Conservation (phyloP, 2,888 invertebrate genomes). For the Plutella xylostella region DNA sequence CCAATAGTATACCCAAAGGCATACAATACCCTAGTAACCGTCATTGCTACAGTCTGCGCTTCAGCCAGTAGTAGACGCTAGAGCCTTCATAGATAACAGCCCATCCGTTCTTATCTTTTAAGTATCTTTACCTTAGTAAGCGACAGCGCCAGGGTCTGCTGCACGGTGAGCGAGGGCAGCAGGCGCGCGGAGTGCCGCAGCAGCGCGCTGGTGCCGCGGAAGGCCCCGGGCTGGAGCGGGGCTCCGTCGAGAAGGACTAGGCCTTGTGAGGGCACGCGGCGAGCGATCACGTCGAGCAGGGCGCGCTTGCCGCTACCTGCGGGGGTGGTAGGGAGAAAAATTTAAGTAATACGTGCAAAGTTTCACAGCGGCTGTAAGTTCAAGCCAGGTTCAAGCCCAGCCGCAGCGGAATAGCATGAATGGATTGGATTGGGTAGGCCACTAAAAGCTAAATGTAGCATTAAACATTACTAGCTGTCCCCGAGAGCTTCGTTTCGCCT, state of each 20-base stretch:
- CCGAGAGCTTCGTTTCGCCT: too few species aligned
- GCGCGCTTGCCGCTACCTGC: constrained; percentile 95
- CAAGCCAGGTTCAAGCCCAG: too few species aligned
- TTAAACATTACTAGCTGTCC: too few species aligned
- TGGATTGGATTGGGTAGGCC: too few species aligned
- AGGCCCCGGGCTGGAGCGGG: constrained; percentile 82
- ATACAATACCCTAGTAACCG: too few species aligned
- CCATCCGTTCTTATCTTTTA: background rate
- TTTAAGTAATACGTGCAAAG: background rate
- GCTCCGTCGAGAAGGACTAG: constrained; percentile 91
- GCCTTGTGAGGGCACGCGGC: constrained; percentile 86
- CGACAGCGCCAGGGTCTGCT: constrained; percentile 85
- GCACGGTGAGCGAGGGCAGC: constrained; percentile 87
- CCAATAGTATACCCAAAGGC: too few species aligned
- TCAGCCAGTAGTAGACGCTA: too few species aligned
- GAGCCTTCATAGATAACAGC: constrained; percentile 77
- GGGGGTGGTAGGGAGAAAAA: background rate
- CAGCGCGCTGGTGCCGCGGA: constrained; percentile 88
- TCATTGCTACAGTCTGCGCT: too few species aligned
- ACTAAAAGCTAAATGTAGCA: too few species aligned
- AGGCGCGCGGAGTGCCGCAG: constrained; percentile 89
- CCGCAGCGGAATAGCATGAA: too few species aligned
- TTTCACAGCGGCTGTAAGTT: too few species aligned
- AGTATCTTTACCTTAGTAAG: constrained; percentile 75
- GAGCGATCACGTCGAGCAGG: constrained; percentile 90